These are phyloP conservation scores for Plagiodera versicolora DNA, from an alignment of 2,888 invertebrate genomes.

Conservation along the genomic window DNA sequence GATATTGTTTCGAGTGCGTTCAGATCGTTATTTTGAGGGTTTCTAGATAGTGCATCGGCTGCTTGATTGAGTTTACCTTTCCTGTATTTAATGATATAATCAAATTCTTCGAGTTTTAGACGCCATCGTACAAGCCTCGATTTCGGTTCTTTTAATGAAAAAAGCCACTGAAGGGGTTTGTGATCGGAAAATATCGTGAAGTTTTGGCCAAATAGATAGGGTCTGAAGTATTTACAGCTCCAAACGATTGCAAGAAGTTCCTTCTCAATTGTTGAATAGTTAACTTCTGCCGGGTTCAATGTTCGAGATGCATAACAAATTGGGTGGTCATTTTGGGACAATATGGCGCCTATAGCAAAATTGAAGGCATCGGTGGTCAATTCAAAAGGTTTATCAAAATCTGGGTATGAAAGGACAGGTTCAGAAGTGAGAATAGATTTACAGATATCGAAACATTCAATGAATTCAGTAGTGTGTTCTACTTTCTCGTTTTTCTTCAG, in stretches of 20 bases:
- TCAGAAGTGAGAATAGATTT: slow-evolving; percentile 6
- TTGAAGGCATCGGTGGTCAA: slow-evolving; percentile 20
- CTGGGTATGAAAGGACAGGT: slow-evolving; percentile 11
- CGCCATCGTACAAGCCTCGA: slow-evolving; percentile 6
- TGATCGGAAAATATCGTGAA: slow-evolving; percentile 29
- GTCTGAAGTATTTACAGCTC: slow-evolving; percentile 17
- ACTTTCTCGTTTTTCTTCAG: slow-evolving; percentile 27
- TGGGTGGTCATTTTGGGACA: slow-evolving; percentile 15
- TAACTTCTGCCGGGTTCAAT: slow-evolving; percentile 15
- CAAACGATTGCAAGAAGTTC: slow-evolving; percentile 17
- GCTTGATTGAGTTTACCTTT: slow-evolving; percentile 10
- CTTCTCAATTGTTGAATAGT: slow-evolving; percentile 18
- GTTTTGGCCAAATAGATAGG: slow-evolving; percentile 12
- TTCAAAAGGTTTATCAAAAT: slow-evolving; percentile 9
- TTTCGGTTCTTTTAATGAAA: slow-evolving; percentile 7
- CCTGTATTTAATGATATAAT: slow-evolving; percentile 6
- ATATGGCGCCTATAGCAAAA: slow-evolving; percentile 10
- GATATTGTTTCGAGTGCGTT: slow-evolving; percentile 8
- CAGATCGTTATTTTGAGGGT: neutral
- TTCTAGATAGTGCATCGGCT: slow-evolving; percentile 11
- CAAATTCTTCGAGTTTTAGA: slow-evolving; percentile 10
- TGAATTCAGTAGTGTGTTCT: slow-evolving; percentile 8
- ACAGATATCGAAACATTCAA: slow-evolving; percentile 11
- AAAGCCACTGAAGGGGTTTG: slow-evolving; percentile 19
- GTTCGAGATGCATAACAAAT: slow-evolving; percentile 18